Evolutionary conservation across 2,888 invertebrate genomes (phyloP).

Genomic region (Strigamia maritima): DNA sequence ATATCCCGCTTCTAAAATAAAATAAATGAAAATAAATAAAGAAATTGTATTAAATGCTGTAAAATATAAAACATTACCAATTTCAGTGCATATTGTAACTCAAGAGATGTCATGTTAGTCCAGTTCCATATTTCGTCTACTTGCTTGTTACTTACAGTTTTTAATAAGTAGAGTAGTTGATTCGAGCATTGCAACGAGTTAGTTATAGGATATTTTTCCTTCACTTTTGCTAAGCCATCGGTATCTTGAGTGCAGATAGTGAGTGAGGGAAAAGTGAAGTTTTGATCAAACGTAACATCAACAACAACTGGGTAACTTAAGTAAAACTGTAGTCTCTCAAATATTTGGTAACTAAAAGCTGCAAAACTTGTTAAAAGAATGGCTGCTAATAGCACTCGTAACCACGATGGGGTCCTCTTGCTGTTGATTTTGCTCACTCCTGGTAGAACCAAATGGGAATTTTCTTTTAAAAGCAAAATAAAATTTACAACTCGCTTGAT

Average conservation of each 20-base stretch:
- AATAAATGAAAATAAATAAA: neutral
- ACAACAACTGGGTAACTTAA: neutral
- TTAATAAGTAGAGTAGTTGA: neutral
- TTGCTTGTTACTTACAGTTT: neutral
- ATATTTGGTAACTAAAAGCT: neutral
- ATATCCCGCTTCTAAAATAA: neutral
- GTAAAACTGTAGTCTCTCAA: neutral
- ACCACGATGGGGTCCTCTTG: neutral
- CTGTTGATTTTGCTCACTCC: neutral
- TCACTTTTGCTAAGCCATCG: neutral
- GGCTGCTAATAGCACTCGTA: neutral
- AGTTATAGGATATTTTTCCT: neutral
- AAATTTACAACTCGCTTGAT: neutral
- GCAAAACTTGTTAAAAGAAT: neutral
- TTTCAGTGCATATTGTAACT: neutral
- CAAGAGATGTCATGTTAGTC: neutral
- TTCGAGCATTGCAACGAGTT: neutral
- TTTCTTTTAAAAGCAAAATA: neutral
- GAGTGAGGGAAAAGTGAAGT: neutral
- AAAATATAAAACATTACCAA: neutral
- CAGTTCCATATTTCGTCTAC: neutral
- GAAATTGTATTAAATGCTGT: neutral
- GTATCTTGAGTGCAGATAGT: neutral
- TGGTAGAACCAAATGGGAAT: neutral
- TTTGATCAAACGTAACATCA: neutral